Evolutionary conservation across 2,888 invertebrate species (phyloP).

Genomic region (Oscheius onirici): DNA sequence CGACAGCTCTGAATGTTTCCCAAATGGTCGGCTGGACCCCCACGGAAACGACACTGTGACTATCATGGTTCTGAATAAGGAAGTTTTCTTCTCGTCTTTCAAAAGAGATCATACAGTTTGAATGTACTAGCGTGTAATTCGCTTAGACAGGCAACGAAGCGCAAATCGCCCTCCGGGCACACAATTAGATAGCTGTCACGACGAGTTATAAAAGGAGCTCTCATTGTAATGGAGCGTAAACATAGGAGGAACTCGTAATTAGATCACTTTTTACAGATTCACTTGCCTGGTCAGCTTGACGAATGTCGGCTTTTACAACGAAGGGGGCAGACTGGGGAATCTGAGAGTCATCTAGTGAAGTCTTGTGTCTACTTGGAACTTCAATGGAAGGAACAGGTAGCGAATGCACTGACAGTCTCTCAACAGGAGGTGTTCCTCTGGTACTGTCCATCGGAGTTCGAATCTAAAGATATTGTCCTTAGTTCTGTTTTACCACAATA

Average conservation of each 20-base stretch:
- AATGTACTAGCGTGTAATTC: neutral
- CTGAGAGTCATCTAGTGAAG: constrained; percentile 1
- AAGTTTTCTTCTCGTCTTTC: neutral
- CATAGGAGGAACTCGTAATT: too few relatives aligned
- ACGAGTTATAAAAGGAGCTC: neutral
- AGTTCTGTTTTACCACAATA: too few relatives aligned
- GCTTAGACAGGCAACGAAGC: constrained; percentile 5
- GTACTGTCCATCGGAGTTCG: neutral
- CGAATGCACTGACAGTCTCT: constrained; percentile 8
- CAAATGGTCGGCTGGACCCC: constrained; percentile 67
- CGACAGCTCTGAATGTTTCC: constrained; percentile 67
- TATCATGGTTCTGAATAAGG: constrained; percentile 22
- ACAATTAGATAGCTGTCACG: constrained; percentile 23
- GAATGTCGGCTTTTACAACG: constrained; percentile 18
- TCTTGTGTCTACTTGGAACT: constrained; percentile 4
- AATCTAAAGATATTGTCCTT: neutral
- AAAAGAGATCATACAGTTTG: neutral
- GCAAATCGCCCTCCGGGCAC: neutral
- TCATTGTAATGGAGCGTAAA: too few relatives aligned
- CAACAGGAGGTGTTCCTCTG: constrained; percentile 3
- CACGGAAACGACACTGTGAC: constrained; percentile 38
- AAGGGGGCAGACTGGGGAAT: neutral
- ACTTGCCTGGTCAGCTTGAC: neutral
- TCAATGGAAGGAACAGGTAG: constrained; percentile 10
- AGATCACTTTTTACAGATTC: too few relatives aligned